These are phyloP conservation scores for Poecilia gillii DNA, from an alignment of 2,797 vertebrate genomes.

Conservation along the genomic window DNA sequence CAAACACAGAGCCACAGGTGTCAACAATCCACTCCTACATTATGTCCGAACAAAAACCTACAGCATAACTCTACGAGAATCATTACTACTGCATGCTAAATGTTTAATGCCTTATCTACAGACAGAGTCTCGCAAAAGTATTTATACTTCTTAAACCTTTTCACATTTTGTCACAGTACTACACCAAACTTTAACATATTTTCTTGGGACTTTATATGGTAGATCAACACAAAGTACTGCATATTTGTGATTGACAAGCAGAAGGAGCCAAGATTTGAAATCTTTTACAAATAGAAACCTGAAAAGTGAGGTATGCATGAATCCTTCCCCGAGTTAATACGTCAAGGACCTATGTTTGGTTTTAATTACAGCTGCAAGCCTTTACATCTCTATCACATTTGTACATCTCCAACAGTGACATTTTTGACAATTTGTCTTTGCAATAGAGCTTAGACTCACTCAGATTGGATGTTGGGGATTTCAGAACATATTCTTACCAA, in stretches of 20 bases:
- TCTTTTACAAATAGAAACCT: neutral
- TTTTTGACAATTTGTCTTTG: neutral
- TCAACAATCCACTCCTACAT: conserved; percentile 15
- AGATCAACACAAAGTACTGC: neutral
- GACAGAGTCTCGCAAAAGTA: conserved; percentile 1
- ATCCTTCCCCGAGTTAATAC: neutral
- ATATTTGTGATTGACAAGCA: neutral
- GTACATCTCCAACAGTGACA: neutral
- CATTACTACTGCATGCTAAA: conserved; percentile 40
- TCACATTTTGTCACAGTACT: neutral
- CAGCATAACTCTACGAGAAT: conserved; percentile 8
- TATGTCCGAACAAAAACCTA: conserved; percentile 18
- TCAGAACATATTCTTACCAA: neutral
- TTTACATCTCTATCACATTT: neutral
- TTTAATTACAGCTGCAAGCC: neutral
- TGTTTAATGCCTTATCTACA: conserved; percentile 12
- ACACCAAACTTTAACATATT: neutral
- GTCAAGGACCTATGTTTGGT: neutral
- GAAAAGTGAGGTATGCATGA: neutral
- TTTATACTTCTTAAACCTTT: neutral
- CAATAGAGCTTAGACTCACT: neutral
- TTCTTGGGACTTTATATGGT: neutral
- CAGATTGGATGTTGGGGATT: neutral
- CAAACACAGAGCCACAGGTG: conserved; percentile 30
- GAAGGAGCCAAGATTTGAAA: neutral